Evolutionary conservation across 1,140 invertebrate species (phyloP).

Genomic region (Drosophila aff.): DNA sequence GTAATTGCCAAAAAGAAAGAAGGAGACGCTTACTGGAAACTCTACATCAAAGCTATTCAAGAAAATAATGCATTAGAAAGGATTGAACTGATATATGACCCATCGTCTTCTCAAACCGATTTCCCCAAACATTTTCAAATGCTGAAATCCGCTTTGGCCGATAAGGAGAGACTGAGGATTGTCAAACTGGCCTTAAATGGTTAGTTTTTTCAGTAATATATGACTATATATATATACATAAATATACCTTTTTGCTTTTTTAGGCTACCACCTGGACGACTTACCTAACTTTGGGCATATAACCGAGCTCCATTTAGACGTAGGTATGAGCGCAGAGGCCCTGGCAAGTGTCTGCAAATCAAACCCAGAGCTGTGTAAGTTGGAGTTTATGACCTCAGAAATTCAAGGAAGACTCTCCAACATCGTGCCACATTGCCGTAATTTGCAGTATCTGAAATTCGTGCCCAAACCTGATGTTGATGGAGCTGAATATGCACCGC

Average conservation of each 20-base stretch:
- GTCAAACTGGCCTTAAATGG: background rate
- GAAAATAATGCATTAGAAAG: background rate
- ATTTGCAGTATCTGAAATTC: background rate
- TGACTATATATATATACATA: background rate
- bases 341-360: background rate
- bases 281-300: background rate
- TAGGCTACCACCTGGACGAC: background rate
- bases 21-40: background rate
- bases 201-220: background rate
- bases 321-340: background rate
- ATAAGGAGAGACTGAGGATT: background rate
- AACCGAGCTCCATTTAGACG: background rate
- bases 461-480: background rate
- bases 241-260: background rate
- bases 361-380: background rate
- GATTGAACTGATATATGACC: background rate
- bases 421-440: constrained; percentile 1
- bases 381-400: background rate
- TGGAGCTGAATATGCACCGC: background rate
- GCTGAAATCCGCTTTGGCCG: background rate
- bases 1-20: background rate
- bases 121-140: constrained; percentile 1
- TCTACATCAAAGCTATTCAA: background rate
- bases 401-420: background rate
- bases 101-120: background rate